Conservation (phyloP, 2,888 invertebrate genomes). For the Lasioglossum leucozonium region DNA sequence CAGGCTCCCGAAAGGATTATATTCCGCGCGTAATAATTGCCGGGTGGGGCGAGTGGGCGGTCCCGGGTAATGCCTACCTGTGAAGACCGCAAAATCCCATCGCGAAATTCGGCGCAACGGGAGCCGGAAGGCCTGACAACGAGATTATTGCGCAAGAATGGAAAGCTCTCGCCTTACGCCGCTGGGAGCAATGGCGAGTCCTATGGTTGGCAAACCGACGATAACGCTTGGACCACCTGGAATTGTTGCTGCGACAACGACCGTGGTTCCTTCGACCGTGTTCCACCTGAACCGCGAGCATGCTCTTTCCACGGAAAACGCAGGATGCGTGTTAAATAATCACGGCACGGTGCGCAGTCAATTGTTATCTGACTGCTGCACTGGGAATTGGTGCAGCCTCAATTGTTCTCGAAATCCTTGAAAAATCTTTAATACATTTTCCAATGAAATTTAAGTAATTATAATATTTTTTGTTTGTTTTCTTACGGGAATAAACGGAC, state of each 20-base stretch:
- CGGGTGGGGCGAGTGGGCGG: background rate
- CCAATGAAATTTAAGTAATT: no score
- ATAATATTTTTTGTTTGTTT: no score
- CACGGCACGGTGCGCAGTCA: background rate
- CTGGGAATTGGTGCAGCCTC: background rate
- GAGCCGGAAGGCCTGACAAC: conserved; percentile 35
- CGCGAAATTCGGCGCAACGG: conserved; percentile 46
- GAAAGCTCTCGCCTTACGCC: conserved; percentile 49
- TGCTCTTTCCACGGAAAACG: background rate
- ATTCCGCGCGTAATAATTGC: conserved; percentile 40
- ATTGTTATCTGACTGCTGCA: background rate
- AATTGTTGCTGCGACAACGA: conserved; percentile 39
- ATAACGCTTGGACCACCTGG: conserved; percentile 41
- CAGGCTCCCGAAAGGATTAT: conserved; percentile 1
- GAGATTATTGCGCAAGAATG: conserved; percentile 55
- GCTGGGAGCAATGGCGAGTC: conserved; percentile 42
- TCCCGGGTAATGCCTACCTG: conserved; percentile 1
- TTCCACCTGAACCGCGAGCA: conserved; percentile 9
- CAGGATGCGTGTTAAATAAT: background rate
- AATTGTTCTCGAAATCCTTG: background rate
- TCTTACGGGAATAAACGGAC: no score
- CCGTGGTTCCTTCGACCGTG: conserved; percentile 14
- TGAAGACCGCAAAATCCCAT: conserved; percentile 31
- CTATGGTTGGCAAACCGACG: conserved; percentile 30
- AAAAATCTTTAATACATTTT: no score